Conservation (phyloP, 1,140 invertebrate genomes). For the Pachypsylla venusta region DNA sequence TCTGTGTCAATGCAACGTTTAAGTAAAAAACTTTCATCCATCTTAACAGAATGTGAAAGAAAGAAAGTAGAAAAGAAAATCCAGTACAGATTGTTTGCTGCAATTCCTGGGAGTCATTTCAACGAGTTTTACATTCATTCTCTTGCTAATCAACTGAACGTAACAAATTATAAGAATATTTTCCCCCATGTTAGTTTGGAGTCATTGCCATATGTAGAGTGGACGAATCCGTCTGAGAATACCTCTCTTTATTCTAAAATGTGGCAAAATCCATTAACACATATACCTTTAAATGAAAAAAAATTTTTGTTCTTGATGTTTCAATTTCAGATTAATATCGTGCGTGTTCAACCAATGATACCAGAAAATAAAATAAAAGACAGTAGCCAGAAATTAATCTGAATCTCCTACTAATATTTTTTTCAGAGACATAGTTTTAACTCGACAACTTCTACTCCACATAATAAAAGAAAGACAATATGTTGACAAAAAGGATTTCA, state of each 20-base stretch:
- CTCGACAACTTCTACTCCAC: too few species aligned
- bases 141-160: not conserved
- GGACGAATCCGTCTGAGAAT: too few species aligned
- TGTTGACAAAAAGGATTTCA: too few species aligned
- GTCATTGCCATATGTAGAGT: not conserved
- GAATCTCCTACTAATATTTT: too few species aligned
- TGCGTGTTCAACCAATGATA: too few species aligned
- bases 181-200: conserved; percentile 1
- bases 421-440: too few species aligned
- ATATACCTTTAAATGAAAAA: too few species aligned
- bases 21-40: not conserved
- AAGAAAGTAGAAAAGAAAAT: not conserved
- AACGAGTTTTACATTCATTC: not conserved
- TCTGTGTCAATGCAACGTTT: not conserved
- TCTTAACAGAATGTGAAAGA: not conserved
- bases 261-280: not conserved
- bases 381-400: too few species aligned
- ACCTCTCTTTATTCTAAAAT: not conserved
- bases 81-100: not conserved
- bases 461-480: too few species aligned
- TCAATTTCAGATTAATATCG: too few species aligned
- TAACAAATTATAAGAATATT: not conserved
- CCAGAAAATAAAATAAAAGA: too few species aligned
- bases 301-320: too few species aligned
- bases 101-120: not conserved